Evolutionary conservation across 2,797 vertebrate species (phyloP), one percentile per base, ranked within the genome.

Genomic region (Phylloscopus collybita): DNA sequence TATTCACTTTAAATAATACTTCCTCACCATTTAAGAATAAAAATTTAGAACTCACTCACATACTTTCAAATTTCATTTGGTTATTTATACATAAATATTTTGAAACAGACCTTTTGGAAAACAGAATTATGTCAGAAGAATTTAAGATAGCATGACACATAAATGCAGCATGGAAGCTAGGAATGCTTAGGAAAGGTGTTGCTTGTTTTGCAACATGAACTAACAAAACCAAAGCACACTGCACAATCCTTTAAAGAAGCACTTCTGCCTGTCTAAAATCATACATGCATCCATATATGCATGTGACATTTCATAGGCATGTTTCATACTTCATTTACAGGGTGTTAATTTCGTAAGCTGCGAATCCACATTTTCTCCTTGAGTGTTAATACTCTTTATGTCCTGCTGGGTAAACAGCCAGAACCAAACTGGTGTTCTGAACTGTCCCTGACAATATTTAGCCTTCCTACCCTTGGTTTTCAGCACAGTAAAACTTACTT

Each of bases 331-430:
- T 96, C 87, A 72, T 92, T 96, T 82, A 75, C 88, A 81, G 91
- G 70, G 90, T 94, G 97, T 90, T 95, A 97, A 97, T 96, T 86
- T 65, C 1, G 7, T 86, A 94, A 96, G 88, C 92, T 89, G 74
- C 54, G 94, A 95, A 92, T 92, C 94, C 95, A 93, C 95, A 96
- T 97, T 93, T 97, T 94, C 86, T 96, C 92, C 90, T 84, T 5
- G 11, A 86, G 96, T 81, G 96, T 97, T 97, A 97, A 97, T 93
- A 95, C 94, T 86, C 82, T 93, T 96, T 92, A 96, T 38, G 93
- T 91, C 97, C 96, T 91, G 95, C 93, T 94, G 95, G 69, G 95
- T 80, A 83, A 89, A 90, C 87, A 94, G 94, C 82, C 95, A 73
- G 92, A 66, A 71, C 57, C 36, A 88, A 80, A 73, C 42, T 2